These are phyloP conservation scores for Pandemis heparana DNA, from an alignment of 2,888 invertebrate species.

Conservation along the genomic window DNA sequence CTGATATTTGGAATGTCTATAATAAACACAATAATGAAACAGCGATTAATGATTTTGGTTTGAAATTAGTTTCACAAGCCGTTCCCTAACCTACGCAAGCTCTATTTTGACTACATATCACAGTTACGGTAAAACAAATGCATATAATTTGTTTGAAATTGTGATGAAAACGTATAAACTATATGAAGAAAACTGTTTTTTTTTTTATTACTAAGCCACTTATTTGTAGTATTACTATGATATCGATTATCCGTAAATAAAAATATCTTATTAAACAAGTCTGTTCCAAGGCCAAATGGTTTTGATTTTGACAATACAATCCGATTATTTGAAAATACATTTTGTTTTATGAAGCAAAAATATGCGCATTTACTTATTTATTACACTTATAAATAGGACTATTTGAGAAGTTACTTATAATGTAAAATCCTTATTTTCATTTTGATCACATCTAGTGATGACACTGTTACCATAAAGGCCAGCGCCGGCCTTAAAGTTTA, in stretches of 20 bases:
- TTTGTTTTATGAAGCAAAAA: conserved; percentile 19
- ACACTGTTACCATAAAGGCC: no score
- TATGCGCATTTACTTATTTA: conserved; percentile 20
- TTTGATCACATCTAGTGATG: neutral
- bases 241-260: conserved; percentile 4
- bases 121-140: conserved; percentile 80
- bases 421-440: neutral
- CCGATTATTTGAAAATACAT: conserved; percentile 11
- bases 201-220: neutral
- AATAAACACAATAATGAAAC: conserved; percentile 22
- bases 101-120: conserved; percentile 76
- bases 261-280: conserved; percentile 21
- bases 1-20: conserved; percentile 48
- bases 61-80: conserved; percentile 19
- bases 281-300: conserved; percentile 27
- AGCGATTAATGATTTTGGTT: conserved; percentile 19
- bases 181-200: conserved; percentile 10
- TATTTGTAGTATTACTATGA: conserved; percentile 19
- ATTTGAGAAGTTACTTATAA: neutral
- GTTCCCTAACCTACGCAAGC: conserved; percentile 59
- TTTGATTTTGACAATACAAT: conserved; percentile 5
- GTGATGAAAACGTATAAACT: conserved; percentile 30
- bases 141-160: conserved; percentile 52
- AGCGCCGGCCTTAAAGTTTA: no score
- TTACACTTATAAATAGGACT: conserved; percentile 29